Evolutionary conservation across 2,888 invertebrate species (phyloP).

Genomic region (Mesodorylaimus sp.): DNA sequence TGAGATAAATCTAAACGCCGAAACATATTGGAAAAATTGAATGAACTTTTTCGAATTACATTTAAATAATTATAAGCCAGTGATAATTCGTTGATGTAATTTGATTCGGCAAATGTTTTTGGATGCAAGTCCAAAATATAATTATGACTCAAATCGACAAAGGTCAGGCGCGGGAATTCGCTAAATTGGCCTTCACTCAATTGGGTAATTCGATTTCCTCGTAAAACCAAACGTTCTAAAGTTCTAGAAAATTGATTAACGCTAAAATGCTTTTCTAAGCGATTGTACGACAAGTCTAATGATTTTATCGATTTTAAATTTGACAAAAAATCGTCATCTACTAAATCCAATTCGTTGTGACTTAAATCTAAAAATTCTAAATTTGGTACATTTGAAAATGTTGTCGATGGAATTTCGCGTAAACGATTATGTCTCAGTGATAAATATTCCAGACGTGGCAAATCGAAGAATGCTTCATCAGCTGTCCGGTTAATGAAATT

Average conservation of each 20-base stretch:
- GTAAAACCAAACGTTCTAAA: neutral
- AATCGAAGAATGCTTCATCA: slow-evolving; percentile 39
- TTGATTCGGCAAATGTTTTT: neutral
- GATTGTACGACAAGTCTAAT: too few species aligned
- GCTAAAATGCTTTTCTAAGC: neutral
- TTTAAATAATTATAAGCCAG: neutral
- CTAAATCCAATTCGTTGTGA: too few species aligned
- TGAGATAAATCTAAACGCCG: slow-evolving; percentile 14
- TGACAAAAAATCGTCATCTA: too few species aligned
- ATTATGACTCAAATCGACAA: slow-evolving; percentile 39
- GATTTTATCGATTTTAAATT: too few species aligned
- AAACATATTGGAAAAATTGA: neutral
- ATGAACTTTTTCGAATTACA: neutral
- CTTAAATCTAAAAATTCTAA: slow-evolving; percentile 43
- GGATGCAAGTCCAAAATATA: slow-evolving; percentile 26
- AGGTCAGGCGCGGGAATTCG: slow-evolving; percentile 47
- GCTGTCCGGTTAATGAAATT: slow-evolving; percentile 18
- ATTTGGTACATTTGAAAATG: slow-evolving; percentile 12
- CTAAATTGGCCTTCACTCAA: slow-evolving; percentile 37
- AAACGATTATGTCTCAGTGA: slow-evolving; percentile 10
- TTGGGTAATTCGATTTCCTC: neutral
- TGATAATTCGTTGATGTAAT: neutral
- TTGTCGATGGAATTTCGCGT: slow-evolving; percentile 19
- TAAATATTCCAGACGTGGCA: slow-evolving; percentile 32
- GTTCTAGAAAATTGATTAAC: neutral